phyloP scores from a whole-genome alignment of 2,797 vertebrate species.

The Rhinophrynus dorsalis region DNA sequence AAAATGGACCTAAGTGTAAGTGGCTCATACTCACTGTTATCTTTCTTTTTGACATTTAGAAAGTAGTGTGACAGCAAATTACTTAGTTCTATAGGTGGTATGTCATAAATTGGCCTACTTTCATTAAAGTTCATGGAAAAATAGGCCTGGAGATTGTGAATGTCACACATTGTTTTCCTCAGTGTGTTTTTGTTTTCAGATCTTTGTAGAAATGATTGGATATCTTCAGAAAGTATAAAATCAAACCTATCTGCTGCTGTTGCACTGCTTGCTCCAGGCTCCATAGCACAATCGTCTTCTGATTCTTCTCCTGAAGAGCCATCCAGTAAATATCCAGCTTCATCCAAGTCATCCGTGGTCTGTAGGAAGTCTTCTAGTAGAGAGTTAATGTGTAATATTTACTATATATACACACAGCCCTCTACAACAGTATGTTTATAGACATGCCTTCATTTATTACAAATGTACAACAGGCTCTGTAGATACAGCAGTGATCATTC shows the following conservation, averaged over 20 bases:
- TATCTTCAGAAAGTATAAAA: not conserved
- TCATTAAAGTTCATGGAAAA: conserved; percentile 8
- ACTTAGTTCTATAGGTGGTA: not conserved
- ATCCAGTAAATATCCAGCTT: not conserved
- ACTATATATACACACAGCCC: conserved; percentile 35
- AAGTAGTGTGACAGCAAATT: conserved; percentile 8
- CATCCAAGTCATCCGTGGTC: conserved; percentile 6
- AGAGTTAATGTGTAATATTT: conserved; percentile 36
- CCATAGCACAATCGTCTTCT: not conserved
- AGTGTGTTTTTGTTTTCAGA: conserved; percentile 21
- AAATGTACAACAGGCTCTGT: not conserved
- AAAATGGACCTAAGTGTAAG: conserved; percentile 15
- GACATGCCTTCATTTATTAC: not conserved
- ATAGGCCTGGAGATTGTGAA: conserved; percentile 9
- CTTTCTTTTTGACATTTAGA: conserved; percentile 23
- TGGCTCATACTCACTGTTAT: conserved; percentile 10
- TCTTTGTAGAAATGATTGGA: not conserved
- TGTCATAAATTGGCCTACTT: not conserved
- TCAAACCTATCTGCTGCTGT: conserved; percentile 1
- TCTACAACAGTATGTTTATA: conserved; percentile 7
- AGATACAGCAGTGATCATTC: too few species aligned
- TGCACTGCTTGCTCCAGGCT: not conserved
- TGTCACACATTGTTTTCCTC: conserved; percentile 17
- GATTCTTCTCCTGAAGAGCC: conserved; percentile 6
- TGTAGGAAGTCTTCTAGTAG: conserved; percentile 23